Base-by-base conservation (phyloP, 2,113 vertebrate genomes). In the Tupaia tana region DNA sequence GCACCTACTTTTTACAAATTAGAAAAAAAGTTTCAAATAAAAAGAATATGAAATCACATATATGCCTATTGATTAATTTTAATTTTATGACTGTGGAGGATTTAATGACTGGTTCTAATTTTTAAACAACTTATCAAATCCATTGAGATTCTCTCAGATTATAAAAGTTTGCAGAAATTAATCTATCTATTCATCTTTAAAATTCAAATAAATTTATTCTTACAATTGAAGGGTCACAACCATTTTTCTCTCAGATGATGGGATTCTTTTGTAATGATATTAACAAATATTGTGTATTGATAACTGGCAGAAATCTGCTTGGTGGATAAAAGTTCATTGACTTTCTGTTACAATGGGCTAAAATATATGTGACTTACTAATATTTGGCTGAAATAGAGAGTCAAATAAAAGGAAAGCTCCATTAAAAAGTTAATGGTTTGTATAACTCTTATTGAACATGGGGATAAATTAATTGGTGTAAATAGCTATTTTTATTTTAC, bases 351-450 rank as follows among this genome's bases (percentile, higher is more conserved):
- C 75, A 90, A 66, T 75, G 34, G 66, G 13, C 4, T n/a, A 94
- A 61, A 94, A 61, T 67, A 90, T 80, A 13, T 85, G 9, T 80
- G n/a, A 78, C 24, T 88, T 73, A 71, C 11, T 95, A 92, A 52
- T 67, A 94, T 92, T 80, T 91, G 31, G 29, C 31, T 75, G 78
- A 43, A n/a, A 69, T 56, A 79, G 25, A 75, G 22, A 80, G 4
- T 27, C 56, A 90, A 87, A 59, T 54, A 66, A 67, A 67, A 75
- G 24, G 24, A 74, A 95, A 90, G 54, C 20, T 52, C 19, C 82
- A 90, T 92, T 71, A 66, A 89, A 90, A 90, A 85, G 52, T 61
- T 87, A 90, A 88, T 88, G 63, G 71, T 80, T 71, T 80, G 8
- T 80, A 70, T 14, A 52, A 74, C 59, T 73, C 59, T 88, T 90